Conservation (phyloP, 2,888 invertebrate genomes). For the Merodon equestris region DNA sequence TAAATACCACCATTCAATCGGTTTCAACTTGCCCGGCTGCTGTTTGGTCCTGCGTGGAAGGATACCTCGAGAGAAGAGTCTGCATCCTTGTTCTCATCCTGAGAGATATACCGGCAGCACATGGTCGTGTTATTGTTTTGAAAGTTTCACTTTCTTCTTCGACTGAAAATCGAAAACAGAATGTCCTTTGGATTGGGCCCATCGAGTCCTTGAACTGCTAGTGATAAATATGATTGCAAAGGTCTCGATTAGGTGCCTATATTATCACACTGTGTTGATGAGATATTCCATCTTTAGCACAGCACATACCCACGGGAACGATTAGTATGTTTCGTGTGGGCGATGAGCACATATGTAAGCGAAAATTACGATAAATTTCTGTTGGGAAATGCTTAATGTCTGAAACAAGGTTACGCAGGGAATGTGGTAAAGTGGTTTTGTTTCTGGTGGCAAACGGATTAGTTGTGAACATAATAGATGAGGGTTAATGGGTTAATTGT, state of each 20-base stretch:
- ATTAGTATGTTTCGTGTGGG: no score
- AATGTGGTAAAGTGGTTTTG: constrained; percentile 6
- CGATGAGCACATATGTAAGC: no score
- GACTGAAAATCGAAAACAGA: no score
- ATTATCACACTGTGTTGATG: no score
- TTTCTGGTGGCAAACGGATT: constrained; percentile 8
- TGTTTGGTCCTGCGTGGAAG: constrained; percentile 53
- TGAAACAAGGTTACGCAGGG: neutral
- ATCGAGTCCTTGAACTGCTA: no score
- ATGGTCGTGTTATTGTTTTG: constrained; percentile 61
- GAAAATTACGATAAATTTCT: neutral
- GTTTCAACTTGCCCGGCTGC: constrained; percentile 49
- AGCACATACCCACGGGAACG: no score
- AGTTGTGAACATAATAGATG: constrained; percentile 30
- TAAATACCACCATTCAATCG: constrained; percentile 52
- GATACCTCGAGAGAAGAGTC: constrained; percentile 32
- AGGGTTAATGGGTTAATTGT: constrained; percentile 31
- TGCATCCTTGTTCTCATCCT: constrained; percentile 13
- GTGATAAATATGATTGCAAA: no score
- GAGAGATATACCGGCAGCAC: constrained; percentile 31
- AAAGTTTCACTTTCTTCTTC: constrained; percentile 54
- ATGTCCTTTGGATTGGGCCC: no score
- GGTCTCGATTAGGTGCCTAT: no score
- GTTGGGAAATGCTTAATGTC: neutral
- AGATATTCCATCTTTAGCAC: no score